phyloP scores from a whole-genome alignment of 2,113 vertebrate species.

The Sphyrna mokarran region DNA sequence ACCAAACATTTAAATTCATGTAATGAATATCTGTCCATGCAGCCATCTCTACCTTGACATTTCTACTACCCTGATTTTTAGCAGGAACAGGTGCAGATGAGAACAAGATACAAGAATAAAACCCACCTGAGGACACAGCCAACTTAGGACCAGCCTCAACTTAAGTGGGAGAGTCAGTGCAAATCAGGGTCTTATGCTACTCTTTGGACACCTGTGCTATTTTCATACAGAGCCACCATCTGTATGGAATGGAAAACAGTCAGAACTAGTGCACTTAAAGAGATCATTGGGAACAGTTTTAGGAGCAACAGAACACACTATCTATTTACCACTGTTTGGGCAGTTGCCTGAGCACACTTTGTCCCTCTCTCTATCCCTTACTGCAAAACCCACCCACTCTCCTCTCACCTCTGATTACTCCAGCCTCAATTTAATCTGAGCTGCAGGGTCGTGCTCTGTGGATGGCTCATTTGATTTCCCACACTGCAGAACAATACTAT shows the following conservation, averaged over 20 bases:
- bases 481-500: not conserved
- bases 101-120: not conserved
- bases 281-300: not conserved
- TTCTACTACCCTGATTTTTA: not conserved
- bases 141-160: not conserved
- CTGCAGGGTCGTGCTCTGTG: not conserved
- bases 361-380: not conserved
- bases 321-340: not conserved
- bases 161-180: not conserved
- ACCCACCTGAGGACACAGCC: not conserved
- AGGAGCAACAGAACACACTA: not conserved
- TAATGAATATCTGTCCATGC: not conserved
- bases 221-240: not conserved
- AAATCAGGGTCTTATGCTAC: not conserved
- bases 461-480: not conserved
- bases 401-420: not conserved
- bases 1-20: not conserved
- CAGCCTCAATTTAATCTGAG: not conserved
- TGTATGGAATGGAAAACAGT: not conserved
- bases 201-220: not conserved
- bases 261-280: not conserved
- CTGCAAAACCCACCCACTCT: not conserved
- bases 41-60: not conserved
- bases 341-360: not conserved
- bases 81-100: not conserved